Conservation (phyloP, 2,113 vertebrate species). For the Trachemys scripta region DNA sequence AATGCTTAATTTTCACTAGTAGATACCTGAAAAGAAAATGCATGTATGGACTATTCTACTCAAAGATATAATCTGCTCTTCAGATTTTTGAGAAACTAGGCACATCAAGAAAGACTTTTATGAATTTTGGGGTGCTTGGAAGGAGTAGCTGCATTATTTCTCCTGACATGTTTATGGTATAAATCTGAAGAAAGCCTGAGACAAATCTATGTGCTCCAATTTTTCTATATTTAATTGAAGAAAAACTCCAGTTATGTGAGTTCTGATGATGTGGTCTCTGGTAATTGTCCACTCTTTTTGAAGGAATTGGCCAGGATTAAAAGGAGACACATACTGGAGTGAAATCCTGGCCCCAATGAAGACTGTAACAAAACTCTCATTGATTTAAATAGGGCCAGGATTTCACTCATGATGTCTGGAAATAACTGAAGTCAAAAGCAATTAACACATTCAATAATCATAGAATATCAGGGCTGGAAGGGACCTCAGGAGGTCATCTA, state of each 20-base stretch:
- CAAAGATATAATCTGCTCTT: no score
- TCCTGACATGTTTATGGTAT: background rate
- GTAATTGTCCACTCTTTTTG: background rate
- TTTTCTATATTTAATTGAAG: background rate
- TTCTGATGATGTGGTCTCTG: background rate
- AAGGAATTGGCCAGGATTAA: background rate
- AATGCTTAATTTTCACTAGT: background rate
- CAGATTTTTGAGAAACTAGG: background rate
- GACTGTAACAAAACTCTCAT: background rate
- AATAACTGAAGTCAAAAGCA: background rate
- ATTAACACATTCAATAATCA: background rate
- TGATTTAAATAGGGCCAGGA: background rate
- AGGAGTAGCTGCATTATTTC: background rate
- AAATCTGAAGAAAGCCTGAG: background rate
- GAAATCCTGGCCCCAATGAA: rapidly evolving
- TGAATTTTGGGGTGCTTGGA: background rate
- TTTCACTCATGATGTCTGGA: background rate
- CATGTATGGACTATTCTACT: no score
- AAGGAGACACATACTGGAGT: no score
- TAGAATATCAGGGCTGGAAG: no score
- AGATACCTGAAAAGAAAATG: background rate
- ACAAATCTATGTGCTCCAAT: background rate
- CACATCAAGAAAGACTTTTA: background rate
- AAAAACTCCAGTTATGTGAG: background rate
- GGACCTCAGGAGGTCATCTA: no score